Conservation (phyloP, 2,888 invertebrate species). For the Scaptomyza reducta region DNA sequence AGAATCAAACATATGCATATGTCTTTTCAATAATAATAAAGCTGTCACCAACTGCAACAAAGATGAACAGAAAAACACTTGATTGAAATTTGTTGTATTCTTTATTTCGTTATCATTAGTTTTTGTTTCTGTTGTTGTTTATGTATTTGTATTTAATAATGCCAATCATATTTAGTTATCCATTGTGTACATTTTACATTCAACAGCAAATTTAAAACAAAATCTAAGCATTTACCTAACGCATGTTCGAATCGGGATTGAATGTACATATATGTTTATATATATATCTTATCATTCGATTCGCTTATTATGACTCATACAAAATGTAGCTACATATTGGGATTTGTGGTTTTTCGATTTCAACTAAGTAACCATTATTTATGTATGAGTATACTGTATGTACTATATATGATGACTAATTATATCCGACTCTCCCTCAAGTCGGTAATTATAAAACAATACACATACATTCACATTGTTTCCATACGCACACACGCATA, state of each 20-base stretch:
- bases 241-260: constrained; percentile 38
- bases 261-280: constrained; percentile 13
- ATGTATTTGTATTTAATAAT: constrained; percentile 41
- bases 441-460: constrained; percentile 21
- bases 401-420: constrained; percentile 19
- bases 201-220: constrained; percentile 84
- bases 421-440: constrained; percentile 5
- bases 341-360: constrained; percentile 35
- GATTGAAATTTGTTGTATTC: constrained; percentile 49
- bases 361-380: constrained; percentile 22
- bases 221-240: constrained; percentile 82
- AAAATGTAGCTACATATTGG: constrained; percentile 40
- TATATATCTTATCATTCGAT: constrained; percentile 17
- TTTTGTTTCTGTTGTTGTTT: constrained; percentile 32
- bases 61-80: constrained; percentile 13
- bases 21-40: background rate
- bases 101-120: constrained; percentile 54
- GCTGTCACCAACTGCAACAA: background rate
- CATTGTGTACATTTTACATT: constrained; percentile 82
- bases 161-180: constrained; percentile 56
- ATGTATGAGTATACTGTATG: constrained; percentile 22
- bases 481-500: constrained; percentile 15
- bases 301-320: constrained; percentile 37
- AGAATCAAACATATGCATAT: background rate
- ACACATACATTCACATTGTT: constrained; percentile 19